Evolutionary conservation across 2,113 vertebrate genomes (phyloP), one percentile per base, ranked within the genome.

Genomic region (Protobothrops flavoviridis): DNA sequence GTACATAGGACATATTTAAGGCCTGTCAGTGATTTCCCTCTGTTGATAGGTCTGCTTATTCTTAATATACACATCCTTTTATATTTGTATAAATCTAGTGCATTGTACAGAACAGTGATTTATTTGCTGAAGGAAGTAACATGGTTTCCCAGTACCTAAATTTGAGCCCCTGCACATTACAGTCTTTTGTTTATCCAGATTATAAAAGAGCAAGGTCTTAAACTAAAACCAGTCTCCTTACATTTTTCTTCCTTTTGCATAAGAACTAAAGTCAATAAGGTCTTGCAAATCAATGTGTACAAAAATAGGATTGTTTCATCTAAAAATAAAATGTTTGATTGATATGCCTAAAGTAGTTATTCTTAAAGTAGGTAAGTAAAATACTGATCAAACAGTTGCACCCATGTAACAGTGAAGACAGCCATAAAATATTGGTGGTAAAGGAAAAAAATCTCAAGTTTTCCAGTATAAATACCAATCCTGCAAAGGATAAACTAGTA

Each of bases 121-220:
- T 95, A 94, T 91, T 93, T 96, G 74, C 87, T 95, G 92, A 95
- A 93, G 56, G 89, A 59, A 96, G 95, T 88, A 86, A 94, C 94
- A 89, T 17, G n/a, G n/a, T 92, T 90, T 95, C 93, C 9, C 23
- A 56, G 81, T 87, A 92, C 87, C 91, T 95, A 85, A 90, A 93
- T 93, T 61, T 61, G 85, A 90, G 81, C 85, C 93, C 59, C 61
- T 74, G 81, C 81, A 1, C 64, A 43, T 3, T 20, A 64, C 87
- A 90, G 86, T 91, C 92, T 92, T 95, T 90, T 90, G 57, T 90
- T 95, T 89, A 81, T 8, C 92, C 89, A 85, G 93, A 95, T 89
- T 74, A 94, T 89, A 95, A 95, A 95, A 29, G 93, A 94, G 69
- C 90, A 88, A 94, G 94, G 53, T 6, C 93, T 48, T 92, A 0